phyloP scores from a whole-genome alignment of 2,113 vertebrate species.

The Peromyscus leucopus region DNA sequence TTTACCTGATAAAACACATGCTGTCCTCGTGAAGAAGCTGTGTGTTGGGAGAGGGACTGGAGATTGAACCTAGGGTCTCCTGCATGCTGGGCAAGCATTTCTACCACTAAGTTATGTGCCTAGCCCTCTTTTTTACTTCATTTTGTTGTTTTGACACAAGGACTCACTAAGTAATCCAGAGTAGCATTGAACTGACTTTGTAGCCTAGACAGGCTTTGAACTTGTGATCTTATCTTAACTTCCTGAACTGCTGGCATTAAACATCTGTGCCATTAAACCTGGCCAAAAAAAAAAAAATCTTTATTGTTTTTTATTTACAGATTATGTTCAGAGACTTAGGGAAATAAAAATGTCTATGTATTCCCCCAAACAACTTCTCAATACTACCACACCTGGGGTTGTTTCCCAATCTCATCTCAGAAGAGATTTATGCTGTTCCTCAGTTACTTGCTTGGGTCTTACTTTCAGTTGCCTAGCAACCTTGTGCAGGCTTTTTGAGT shows the following conservation, averaged over 20 bases:
- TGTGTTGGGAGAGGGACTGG: too few relatives aligned
- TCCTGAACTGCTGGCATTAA: background rate
- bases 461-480: background rate
- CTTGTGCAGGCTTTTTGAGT: background rate
- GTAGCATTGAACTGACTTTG: background rate
- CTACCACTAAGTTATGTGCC: background rate
- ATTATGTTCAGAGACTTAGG: background rate
- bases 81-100: background rate
- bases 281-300: background rate
- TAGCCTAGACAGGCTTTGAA: background rate
- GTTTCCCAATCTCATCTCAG: slow-evolving; percentile 24
- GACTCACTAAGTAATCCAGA: background rate
- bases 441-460: slow-evolving; percentile 15
- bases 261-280: background rate
- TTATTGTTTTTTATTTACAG: slow-evolving; percentile 18
- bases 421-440: background rate
- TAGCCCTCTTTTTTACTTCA: background rate
- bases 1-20: slow-evolving; percentile 21
- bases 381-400: background rate
- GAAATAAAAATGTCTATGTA: background rate
- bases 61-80: background rate
- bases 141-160: background rate
- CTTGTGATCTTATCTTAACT: background rate
- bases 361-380: background rate
- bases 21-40: background rate